Evolutionary conservation across 2,113 vertebrate species (phyloP), one percentile per base, ranked within the genome.

Genomic region (Dicerorhinus sumatrensis): DNA sequence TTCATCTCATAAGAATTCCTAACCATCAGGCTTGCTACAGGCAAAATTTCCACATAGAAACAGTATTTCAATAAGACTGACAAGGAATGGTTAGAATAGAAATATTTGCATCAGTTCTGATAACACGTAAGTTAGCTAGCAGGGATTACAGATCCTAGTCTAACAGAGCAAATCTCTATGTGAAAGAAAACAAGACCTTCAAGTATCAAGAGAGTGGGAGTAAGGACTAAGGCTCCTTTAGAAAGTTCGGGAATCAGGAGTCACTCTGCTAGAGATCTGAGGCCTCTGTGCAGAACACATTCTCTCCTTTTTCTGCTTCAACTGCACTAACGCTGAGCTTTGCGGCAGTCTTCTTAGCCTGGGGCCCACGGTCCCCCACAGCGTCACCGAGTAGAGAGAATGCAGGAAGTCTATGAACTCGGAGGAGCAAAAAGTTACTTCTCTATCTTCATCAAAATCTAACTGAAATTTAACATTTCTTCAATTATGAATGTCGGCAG

Each of bases 381-480:
- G 23, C 13, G 54, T 70, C 31, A 51, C 27, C 76, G 12, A 31
- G 84, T 4, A 33, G 27, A 92, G 14, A 75, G 11, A 96, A 86
- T 69, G 63, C 69, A 62, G 23, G 23, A 79, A 69, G 8, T 80
- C 27, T 54, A 33, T 76, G 8, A 86, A 84, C 20, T 89, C 46
- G 6, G 7, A 69, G 54, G 13, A 86, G 10, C 14, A 54, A 79
- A 81, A 87, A 48, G 6, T 20, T 85, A 23, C 17, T 86, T 85
- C 13, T 80, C 31, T 89, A n/a, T 76, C 93, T 96, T 94, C 51
- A 85, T 77, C 51, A 85, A 77, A 94, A 73, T 89, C 21, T 12
- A 77, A 75, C 21, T 20, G 18, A 79, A 85, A 51, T 51, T 83
- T 65, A 82, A 20, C 21, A 18, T 87, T 96, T 79, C 9, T 83